Conservation (phyloP, 2,888 invertebrate genomes). For the Agrotis exclamationis region DNA sequence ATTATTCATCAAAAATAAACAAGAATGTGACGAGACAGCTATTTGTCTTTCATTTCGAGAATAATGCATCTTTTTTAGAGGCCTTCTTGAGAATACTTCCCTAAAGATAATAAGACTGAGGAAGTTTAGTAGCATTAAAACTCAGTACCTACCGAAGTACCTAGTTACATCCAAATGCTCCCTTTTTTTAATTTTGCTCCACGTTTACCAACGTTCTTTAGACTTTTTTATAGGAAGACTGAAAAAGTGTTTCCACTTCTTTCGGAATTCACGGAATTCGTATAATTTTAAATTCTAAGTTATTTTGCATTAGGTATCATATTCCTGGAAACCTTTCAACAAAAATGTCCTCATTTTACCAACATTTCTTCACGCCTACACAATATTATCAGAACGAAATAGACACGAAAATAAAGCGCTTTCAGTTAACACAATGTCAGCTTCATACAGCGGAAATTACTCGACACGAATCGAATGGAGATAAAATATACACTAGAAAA, state of each 20-base stretch:
- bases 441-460: slow-evolving; percentile 46
- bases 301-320: too few species aligned
- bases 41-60: slow-evolving; percentile 26
- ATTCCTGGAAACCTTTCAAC: background rate
- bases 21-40: slow-evolving; percentile 17
- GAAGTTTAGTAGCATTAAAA: background rate
- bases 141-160: background rate
- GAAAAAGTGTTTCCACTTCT: too few species aligned
- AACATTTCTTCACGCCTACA: background rate
- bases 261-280: too few species aligned
- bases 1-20: slow-evolving; percentile 38
- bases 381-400: slow-evolving; percentile 29
- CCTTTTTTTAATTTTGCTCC: too few species aligned
- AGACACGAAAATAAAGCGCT: slow-evolving; percentile 28
- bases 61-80: background rate
- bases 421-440: slow-evolving; percentile 32
- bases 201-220: too few species aligned
- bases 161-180: too few species aligned
- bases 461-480: slow-evolving; percentile 25
- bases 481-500: slow-evolving; percentile 47
- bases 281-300: too few species aligned
- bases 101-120: background rate
- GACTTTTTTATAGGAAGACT: too few species aligned
- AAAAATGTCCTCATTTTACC: background rate
- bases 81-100: background rate